A percentile compares a stretch with the other conserved stretches of the same genome.
Conservation (phyloP, 2,797 vertebrate genomes). For the Cetoscarus ocellatus region DNA sequence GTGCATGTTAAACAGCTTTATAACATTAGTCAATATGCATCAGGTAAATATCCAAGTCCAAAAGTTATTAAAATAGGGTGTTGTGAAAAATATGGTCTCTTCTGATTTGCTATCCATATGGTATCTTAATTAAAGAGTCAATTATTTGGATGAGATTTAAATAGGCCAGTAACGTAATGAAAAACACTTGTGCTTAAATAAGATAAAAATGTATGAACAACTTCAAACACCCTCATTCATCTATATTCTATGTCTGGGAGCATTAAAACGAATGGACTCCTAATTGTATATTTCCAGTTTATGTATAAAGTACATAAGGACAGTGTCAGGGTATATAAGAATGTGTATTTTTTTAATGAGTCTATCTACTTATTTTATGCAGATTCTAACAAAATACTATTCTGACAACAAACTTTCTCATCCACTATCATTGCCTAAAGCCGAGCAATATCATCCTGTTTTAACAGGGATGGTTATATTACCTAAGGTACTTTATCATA, state of each 20-base stretch:
- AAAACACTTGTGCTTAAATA: not conserved
- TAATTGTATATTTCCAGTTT: not conserved
- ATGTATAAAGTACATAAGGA: not conserved
- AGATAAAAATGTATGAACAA: not conserved
- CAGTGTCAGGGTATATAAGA: not conserved
- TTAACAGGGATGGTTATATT: not conserved
- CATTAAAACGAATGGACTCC: conserved; percentile 10
- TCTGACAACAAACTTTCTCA: conserved; percentile 3
- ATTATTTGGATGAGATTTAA: not conserved
- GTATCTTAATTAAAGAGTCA: too few species aligned
- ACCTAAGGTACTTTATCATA: too few species aligned
- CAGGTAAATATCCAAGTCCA: too few species aligned
- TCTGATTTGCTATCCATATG: too few species aligned
- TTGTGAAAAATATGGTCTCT: too few species aligned
- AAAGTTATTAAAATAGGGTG: too few species aligned
- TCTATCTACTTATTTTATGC: too few species aligned
- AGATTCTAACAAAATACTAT: too few species aligned
- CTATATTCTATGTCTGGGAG: not conserved
- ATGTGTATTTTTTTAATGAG: not conserved
- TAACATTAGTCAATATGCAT: too few species aligned
- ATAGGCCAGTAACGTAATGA: not conserved
- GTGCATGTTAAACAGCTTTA: too few species aligned
- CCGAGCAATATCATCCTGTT: not conserved
- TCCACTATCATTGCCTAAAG: not conserved
- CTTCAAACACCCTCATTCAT: not conserved